Conservation (phyloP, 2,797 vertebrate genomes). For the Eospalax fontanierii region DNA sequence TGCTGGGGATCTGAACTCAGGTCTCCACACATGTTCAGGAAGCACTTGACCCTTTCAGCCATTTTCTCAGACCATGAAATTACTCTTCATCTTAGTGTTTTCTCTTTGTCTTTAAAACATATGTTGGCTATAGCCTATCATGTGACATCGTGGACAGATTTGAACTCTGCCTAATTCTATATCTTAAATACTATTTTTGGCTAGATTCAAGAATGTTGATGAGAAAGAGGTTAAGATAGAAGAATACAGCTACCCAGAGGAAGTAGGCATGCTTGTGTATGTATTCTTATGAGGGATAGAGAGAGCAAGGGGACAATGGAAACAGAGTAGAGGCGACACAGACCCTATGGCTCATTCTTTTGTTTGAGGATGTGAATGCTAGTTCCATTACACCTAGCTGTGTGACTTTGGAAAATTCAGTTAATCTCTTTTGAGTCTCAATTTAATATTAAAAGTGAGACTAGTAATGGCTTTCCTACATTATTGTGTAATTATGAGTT, state of each 20-base stretch:
- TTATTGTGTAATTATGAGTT: not conserved
- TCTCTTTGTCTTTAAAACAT: not conserved
- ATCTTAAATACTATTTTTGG: not conserved
- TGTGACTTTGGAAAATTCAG: not conserved
- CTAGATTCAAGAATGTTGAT: conserved; percentile 6
- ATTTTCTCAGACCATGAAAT: not conserved
- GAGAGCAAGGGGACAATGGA: not conserved
- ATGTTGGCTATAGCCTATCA: not conserved
- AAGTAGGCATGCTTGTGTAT: not conserved
- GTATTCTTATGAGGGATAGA: not conserved
- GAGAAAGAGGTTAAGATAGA: conserved; percentile 28
- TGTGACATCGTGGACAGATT: not conserved
- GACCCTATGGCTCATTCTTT: not conserved
- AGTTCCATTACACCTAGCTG: not conserved
- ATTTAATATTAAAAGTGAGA: conserved; percentile 30
- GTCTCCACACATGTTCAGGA: not conserved
- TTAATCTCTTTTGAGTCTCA: not conserved
- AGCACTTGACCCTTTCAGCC: not conserved
- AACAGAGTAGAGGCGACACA: not conserved
- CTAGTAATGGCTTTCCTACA: not conserved
- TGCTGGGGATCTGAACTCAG: not conserved
- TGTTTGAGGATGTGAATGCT: not conserved
- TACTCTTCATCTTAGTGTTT: not conserved
- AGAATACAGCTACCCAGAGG: not conserved
- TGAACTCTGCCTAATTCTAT: not conserved